A percentile compares a stretch with the other conserved stretches of the same genome.
Evolutionary conservation across 1,140 invertebrate species (phyloP).

Genomic region (Akabosia matsudoensis): DNA sequence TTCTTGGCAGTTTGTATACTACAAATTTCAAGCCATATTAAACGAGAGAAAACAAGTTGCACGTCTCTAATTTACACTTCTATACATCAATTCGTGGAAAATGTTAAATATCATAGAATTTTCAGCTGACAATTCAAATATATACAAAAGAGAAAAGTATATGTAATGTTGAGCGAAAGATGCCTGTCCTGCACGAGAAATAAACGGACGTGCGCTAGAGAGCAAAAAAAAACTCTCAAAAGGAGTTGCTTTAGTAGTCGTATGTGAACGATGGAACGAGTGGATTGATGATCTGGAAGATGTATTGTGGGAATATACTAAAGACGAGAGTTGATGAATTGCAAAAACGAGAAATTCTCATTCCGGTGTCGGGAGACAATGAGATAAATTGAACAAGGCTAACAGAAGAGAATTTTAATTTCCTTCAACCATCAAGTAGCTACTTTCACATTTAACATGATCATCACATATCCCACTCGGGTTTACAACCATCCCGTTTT

Average conservation of each 20-base stretch:
- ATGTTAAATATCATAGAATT: slow-evolving; percentile 9
- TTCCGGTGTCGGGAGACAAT: slow-evolving; percentile 44
- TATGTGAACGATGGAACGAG: not conserved
- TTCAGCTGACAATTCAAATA: slow-evolving; percentile 3
- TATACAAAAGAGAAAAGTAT: not conserved
- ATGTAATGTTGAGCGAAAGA: too few species aligned
- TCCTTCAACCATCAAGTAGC: slow-evolving; percentile 30
- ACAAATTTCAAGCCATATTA: too few species aligned
- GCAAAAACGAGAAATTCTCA: slow-evolving; percentile 46
- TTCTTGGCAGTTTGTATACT: too few species aligned
- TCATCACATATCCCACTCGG: not conserved
- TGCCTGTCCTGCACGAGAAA: too few species aligned
- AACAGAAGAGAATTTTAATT: slow-evolving; percentile 48
- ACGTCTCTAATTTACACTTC: not conserved
- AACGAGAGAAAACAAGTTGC: too few species aligned
- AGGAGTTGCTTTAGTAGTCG: not conserved
- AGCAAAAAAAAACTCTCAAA: not conserved
- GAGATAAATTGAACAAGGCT: slow-evolving; percentile 45
- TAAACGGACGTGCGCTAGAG: too few species aligned
- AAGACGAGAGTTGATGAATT: slow-evolving; percentile 46
- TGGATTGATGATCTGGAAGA: slow-evolving; percentile 48
- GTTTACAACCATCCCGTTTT: not conserved
- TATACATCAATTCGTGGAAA: not conserved
- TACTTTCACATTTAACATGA: slow-evolving; percentile 1
- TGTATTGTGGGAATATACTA: slow-evolving; percentile 47